Evolutionary conservation across 1,140 invertebrate species (phyloP).

Genomic region (Portunus trituberculatus): DNA sequence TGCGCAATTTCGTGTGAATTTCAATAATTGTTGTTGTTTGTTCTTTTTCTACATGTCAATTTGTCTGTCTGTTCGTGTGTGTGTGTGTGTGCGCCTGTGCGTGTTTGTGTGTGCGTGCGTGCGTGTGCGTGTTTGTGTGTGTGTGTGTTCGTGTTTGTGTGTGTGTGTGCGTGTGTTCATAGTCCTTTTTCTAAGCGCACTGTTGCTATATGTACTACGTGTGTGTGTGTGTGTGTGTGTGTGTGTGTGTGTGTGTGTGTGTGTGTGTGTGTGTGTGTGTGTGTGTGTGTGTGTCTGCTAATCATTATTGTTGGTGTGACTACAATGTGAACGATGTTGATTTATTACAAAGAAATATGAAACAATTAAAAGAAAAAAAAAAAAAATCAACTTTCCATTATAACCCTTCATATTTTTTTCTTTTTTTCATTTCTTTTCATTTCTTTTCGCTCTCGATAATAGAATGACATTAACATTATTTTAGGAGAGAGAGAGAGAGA

Average conservation of each 20-base stretch:
- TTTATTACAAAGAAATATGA: not conserved
- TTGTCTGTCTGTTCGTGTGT: not conserved
- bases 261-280: constrained; percentile 51
- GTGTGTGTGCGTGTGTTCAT: constrained; percentile 35
- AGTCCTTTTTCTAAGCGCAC: not conserved
- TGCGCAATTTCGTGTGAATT: not conserved
- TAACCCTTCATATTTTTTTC: not conserved
- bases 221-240: not conserved
- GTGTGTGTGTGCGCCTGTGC: not conserved
- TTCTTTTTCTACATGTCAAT: not conserved
- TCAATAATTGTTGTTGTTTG: not conserved
- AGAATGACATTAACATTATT: not conserved
- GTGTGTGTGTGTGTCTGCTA: constrained; percentile 40
- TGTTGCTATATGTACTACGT: not conserved
- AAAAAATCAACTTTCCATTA: not conserved
- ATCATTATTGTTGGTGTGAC: not conserved
- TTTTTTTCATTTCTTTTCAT: too few species aligned
- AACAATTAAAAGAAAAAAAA: not conserved
- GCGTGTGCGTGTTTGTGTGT: constrained; percentile 41
- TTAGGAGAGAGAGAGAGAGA: not conserved
- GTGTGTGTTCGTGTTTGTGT: constrained; percentile 33
- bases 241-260: constrained; percentile 38
- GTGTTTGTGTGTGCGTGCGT: not conserved
- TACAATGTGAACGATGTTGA: not conserved
- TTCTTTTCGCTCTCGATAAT: not conserved